Conservation (phyloP, 2,113 vertebrate species). For the Spea bombifrons region DNA sequence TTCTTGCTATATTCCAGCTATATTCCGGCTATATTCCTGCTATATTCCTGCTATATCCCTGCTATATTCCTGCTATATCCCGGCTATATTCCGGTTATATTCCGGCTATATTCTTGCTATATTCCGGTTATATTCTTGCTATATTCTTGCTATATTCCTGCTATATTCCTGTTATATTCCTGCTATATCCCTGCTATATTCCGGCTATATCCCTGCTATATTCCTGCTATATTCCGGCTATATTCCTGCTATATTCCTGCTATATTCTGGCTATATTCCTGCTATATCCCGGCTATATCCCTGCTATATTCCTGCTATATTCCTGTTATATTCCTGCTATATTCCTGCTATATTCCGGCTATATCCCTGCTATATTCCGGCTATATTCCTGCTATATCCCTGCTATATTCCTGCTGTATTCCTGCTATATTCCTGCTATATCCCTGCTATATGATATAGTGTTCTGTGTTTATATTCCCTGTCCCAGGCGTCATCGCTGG, state of each 20-base stretch:
- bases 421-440: too few relatives aligned
- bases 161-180: neutral
- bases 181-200: neutral
- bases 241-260: neutral
- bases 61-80: too few relatives aligned
- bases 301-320: neutral
- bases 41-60: neutral
- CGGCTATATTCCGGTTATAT: neutral
- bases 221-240: neutral
- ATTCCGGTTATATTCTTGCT: neutral
- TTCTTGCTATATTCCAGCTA: neutral
- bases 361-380: neutral
- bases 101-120: neutral
- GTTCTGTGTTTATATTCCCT: neutral
- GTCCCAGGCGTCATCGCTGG: conserved; percentile 2
- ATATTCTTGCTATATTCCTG: neutral
- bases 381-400: neutral
- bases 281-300: neutral
- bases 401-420: neutral
- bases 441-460: neutral
- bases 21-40: neutral
- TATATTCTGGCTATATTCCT: neutral
- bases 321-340: neutral
- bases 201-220: neutral
- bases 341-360: neutral